Conservation (phyloP, 2,113 vertebrate genomes). For the Mastomys natalensis region DNA sequence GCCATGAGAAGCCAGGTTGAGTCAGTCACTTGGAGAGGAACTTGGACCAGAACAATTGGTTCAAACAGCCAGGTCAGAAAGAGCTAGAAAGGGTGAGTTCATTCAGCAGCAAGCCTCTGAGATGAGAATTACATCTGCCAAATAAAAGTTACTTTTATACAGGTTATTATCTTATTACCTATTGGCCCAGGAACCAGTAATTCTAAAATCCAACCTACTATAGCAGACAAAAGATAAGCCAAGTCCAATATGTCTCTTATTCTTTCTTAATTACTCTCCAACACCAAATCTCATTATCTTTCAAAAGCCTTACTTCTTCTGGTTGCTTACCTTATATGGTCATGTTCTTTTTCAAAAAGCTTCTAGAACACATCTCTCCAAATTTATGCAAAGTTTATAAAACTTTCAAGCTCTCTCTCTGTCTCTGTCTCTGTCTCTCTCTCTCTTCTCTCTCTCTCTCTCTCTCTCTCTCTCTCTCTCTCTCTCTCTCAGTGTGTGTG, state of each 20-base stretch:
- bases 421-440: too few relatives aligned
- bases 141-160: too few relatives aligned
- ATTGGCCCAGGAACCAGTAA: neutral
- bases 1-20: too few relatives aligned
- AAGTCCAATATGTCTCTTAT: neutral
- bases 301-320: neutral
- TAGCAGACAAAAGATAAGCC: neutral
- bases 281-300: neutral
- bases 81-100: too few relatives aligned
- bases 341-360: neutral
- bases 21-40: too few relatives aligned
- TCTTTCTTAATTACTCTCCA: neutral
- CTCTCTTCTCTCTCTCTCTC: neutral
- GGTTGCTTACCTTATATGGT: neutral
- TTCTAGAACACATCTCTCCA: neutral
- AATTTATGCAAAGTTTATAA: neutral
- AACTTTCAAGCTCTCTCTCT: neutral
- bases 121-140: too few relatives aligned
- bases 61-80: too few relatives aligned
- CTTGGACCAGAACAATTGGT: too few relatives aligned
- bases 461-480: too few relatives aligned
- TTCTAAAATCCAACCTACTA: conserved; percentile 5
- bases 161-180: neutral
- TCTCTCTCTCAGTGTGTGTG: too few relatives aligned
- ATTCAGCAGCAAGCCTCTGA: too few relatives aligned